phyloP scores from a whole-genome alignment of 2,113 vertebrate species.

The Puffinus mauretanicus region DNA sequence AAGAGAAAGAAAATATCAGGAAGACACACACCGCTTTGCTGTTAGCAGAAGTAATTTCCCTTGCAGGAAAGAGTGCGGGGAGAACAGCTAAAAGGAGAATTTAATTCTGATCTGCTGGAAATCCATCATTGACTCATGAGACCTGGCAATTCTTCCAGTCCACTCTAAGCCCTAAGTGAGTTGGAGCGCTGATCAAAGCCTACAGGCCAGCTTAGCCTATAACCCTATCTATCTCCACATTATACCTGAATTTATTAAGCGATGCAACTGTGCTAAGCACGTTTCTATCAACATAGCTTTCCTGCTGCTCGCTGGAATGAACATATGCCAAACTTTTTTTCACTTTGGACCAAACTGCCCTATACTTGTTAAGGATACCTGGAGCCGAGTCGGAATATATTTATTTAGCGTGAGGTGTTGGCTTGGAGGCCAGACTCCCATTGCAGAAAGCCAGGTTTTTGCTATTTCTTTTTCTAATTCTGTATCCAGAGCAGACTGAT shows the following conservation, averaged over 20 bases:
- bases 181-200: constrained; percentile 57
- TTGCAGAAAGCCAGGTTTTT: background rate
- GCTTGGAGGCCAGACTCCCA: background rate
- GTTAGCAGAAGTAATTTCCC: constrained; percentile 15
- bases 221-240: constrained; percentile 52
- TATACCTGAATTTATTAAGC: constrained; percentile 61
- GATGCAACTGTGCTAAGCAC: constrained; percentile 5
- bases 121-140: constrained; percentile 51
- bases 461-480: background rate
- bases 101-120: constrained; percentile 59
- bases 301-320: background rate
- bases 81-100: constrained; percentile 56
- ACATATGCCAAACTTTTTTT: background rate
- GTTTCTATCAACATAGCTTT: constrained; percentile 23
- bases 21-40: background rate
- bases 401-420: background rate
- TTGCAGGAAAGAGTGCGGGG: background rate
- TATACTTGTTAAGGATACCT: background rate
- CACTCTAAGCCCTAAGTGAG: constrained; percentile 58
- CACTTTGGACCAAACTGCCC: background rate
- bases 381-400: background rate
- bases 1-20: background rate
- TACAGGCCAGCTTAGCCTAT: constrained; percentile 61
- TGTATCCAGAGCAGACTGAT: background rate
- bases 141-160: constrained; percentile 46